phyloP scores from a whole-genome alignment of 2,797 vertebrate species.

The Crax fasciolata region DNA sequence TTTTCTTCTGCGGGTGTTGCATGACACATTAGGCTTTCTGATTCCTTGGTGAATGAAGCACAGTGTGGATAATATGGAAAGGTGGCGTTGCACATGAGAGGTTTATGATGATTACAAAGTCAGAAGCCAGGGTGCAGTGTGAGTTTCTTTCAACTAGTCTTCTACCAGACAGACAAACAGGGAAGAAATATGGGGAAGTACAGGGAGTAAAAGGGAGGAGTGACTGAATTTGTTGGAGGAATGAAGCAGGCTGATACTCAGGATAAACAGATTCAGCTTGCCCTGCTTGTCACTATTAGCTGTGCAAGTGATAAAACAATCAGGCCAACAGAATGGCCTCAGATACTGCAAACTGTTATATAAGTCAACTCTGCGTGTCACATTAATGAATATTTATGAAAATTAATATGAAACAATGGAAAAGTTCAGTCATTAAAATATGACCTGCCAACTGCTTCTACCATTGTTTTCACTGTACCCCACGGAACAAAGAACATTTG shows the following conservation, averaged over 20 bases:
- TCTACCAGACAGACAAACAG: background rate
- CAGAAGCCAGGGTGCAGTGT: background rate
- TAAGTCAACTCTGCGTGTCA: slow-evolving; percentile 17
- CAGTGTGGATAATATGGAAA: background rate
- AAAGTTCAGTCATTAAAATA: slow-evolving; percentile 39
- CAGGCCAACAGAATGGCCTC: background rate
- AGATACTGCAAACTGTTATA: slow-evolving; percentile 22
- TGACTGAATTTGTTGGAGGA: background rate
- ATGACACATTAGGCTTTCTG: background rate
- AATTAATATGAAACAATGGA: slow-evolving; percentile 44
- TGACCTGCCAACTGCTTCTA: slow-evolving; percentile 22
- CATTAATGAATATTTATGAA: slow-evolving; percentile 55
- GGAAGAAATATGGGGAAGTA: background rate
- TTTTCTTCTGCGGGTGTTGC: background rate
- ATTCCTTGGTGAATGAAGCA: background rate
- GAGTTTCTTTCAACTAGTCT: background rate
- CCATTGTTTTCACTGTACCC: slow-evolving; percentile 30
- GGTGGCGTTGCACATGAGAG: background rate
- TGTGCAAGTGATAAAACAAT: slow-evolving; percentile 6
- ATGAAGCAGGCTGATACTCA: background rate
- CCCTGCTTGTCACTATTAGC: background rate
- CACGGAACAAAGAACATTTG: slow-evolving; percentile 50
- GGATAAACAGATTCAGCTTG: background rate
- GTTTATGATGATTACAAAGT: background rate
- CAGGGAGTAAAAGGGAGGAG: background rate